Evolutionary conservation across 2,797 vertebrate species (phyloP), one percentile per base, ranked within the genome.

Genomic region (Poeciliopsis gracilis): DNA sequence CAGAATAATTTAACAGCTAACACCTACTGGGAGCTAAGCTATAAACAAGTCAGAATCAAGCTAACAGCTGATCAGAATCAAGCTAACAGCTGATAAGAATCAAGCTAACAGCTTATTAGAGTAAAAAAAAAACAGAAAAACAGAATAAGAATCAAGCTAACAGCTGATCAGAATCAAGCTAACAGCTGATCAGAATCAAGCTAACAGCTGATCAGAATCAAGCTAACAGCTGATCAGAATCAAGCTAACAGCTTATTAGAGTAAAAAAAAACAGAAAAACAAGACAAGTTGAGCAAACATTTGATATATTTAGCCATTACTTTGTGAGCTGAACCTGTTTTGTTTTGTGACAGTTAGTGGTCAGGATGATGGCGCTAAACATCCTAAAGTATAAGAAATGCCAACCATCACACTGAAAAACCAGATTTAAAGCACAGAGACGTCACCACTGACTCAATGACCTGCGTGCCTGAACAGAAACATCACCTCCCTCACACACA

Each of bases 261-360:
- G 8, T 38, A 51, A 9, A 16, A 72, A 72, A 18, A 12, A 12
- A 20, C 3, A 38, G 33, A 38, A 9, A 66, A 66, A 38, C 15
- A 20, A 30, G 57, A 12, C 57, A 33, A 61, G 30, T 61, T 33
- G 57, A 59, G 28, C 30, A 61, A 33, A 33, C 57, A 59, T 30
- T 15, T 30, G 0, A 30, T 15, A 59, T 59, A 59, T 66, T 66
- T 38, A 23, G 11, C 13, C 18, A 20, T 20, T 20, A 49, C 8
- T 20, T 20, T 49, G 18, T 2, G 18, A 78, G 72, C 72, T 80
- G 74, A 89, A 82, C 45, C 70, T 83, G 88, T 82, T 73, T 89
- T 84, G 87, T 82, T 73, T 90, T 85, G 85, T 90, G 89, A 89
- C 89, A 88, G 89, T 93, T 88, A 89, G 46, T 28, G 38, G 75